A percentile compares a stretch with the other conserved stretches of the same genome.
phyloP scores from a whole-genome alignment of 2,888 invertebrate genomes.

The Xiphydria camelus region DNA sequence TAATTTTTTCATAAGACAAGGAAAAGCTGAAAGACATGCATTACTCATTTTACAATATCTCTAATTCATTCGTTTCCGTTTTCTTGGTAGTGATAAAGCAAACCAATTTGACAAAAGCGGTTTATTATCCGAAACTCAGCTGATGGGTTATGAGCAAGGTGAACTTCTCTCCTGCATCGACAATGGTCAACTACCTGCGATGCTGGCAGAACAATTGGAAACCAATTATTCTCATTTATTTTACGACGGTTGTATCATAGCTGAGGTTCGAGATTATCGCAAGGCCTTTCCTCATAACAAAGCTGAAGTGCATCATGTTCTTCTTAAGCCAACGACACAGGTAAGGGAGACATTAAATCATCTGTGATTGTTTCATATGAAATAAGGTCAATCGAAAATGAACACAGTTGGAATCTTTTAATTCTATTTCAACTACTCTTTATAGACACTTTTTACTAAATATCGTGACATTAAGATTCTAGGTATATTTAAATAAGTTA shows the following conservation, averaged over 20 bases:
- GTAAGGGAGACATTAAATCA: conserved; percentile 61
- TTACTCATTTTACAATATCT: too few relatives aligned
- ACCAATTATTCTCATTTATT: conserved; percentile 82
- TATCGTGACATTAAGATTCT: too few relatives aligned
- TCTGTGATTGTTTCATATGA: background rate
- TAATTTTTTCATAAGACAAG: too few relatives aligned
- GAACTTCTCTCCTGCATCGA: conserved; percentile 85
- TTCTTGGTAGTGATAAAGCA: conserved; percentile 52
- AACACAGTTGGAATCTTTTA: background rate
- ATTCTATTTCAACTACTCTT: too few relatives aligned
- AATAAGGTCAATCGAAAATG: background rate
- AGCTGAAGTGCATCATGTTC: conserved; percentile 84
- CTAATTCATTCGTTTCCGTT: too few relatives aligned
- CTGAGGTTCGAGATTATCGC: conserved; percentile 87
- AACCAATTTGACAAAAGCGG: conserved; percentile 65
- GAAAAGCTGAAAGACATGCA: too few relatives aligned
- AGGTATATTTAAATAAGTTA: too few relatives aligned
- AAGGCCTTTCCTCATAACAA: conserved; percentile 76
- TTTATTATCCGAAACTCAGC: conserved; percentile 69
- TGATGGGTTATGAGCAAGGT: conserved; percentile 89
- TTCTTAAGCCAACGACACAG: conserved; percentile 85
- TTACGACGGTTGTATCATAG: conserved; percentile 90
- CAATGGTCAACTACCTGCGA: conserved; percentile 87
- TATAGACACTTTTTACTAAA: too few relatives aligned
- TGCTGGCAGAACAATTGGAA: conserved; percentile 82